Percentiles rank a stretch among this genome's conserved stretches.
Conservation (phyloP, 2,113 vertebrate species). For the Rhegmatorhina hoffmannsi region DNA sequence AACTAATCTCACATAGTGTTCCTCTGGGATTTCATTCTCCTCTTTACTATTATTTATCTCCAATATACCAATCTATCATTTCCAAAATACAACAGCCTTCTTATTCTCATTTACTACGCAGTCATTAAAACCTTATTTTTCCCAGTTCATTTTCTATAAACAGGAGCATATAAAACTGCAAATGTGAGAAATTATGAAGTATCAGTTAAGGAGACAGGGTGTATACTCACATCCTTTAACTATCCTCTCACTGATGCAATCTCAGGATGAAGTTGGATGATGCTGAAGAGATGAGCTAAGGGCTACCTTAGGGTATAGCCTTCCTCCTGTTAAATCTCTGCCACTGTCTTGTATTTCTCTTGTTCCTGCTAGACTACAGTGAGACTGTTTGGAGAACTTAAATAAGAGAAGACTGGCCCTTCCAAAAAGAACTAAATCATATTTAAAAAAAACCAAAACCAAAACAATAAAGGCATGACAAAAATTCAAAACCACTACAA, state of each 20-base stretch:
- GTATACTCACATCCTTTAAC: not conserved
- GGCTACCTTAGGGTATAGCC: not conserved
- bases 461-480: not conserved
- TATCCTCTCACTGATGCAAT: constrained; percentile 18
- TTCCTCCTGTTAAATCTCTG: not conserved
- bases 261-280: not conserved
- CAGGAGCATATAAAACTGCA: not conserved
- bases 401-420: not conserved
- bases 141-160: not conserved
- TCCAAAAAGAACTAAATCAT: not conserved
- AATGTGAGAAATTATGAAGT: not conserved
- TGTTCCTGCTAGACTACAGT: not conserved
- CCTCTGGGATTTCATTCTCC: not conserved
- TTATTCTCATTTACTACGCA: not conserved
- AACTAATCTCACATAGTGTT: not conserved
- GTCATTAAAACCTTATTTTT: not conserved
- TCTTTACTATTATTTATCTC: not conserved
- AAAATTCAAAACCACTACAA: not conserved
- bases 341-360: not conserved
- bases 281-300: not conserved
- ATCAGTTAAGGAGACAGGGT: not conserved
- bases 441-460: not conserved
- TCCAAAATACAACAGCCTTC: not conserved
- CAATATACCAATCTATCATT: not conserved
- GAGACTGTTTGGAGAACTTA: not conserved